These are phyloP conservation scores for Allygus modestus DNA, from an alignment of 2,888 invertebrate species.

Conservation along the genomic window DNA sequence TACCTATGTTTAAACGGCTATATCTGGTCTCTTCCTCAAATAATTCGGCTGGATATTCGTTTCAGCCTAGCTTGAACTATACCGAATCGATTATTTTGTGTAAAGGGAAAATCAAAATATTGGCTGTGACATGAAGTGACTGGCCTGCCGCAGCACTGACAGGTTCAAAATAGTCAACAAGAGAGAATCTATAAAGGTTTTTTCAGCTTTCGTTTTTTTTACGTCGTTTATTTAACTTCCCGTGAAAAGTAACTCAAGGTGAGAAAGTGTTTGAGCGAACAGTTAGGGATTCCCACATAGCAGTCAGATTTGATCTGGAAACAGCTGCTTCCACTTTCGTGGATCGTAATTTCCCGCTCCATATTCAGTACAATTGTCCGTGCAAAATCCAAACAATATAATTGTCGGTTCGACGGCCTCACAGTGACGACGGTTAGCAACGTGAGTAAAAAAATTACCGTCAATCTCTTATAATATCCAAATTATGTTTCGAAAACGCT, in stretches of 20 bases:
- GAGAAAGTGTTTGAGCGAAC: neutral
- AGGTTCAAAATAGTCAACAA: no score
- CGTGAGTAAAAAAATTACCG: neutral
- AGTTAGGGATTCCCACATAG: constrained; percentile 18
- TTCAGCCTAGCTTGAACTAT: no score
- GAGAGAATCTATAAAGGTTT: no score
- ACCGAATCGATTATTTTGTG: no score
- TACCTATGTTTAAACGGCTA: no score
- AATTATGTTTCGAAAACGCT: neutral
- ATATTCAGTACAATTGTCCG: constrained; percentile 47
- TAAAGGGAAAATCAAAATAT: no score
- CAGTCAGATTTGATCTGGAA: neutral
- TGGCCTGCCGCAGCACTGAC: no score
- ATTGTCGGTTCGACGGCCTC: constrained; percentile 35
- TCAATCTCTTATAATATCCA: neutral
- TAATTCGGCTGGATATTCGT: no score
- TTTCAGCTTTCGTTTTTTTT: constrained; percentile 9
- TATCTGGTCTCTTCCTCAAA: no score
- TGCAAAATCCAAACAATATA: constrained; percentile 48
- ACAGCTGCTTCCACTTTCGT: constrained; percentile 44
- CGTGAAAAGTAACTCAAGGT: neutral
- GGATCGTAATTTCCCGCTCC: constrained; percentile 43
- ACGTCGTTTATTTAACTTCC: neutral
- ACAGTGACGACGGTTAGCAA: neutral
- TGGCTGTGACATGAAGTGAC: no score